Evolutionary conservation across 2,113 vertebrate species (phyloP).

Genomic region (Heteronetta atricapilla): DNA sequence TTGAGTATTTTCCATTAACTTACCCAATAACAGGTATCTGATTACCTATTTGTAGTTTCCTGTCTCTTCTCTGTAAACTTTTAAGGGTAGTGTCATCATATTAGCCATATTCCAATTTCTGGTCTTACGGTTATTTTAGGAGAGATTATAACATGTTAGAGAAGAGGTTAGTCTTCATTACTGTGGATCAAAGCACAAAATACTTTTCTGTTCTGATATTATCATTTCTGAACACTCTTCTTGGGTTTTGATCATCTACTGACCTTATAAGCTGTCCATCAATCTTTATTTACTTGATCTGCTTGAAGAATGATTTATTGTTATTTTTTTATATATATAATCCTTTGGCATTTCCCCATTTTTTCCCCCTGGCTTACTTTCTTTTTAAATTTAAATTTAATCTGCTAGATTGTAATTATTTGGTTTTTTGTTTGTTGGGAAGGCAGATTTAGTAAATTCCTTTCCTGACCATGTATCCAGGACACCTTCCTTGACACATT

Average conservation of each 20-base stretch:
- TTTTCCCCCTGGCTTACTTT: neutral
- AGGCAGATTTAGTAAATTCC: neutral
- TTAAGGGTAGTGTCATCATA: too few species aligned
- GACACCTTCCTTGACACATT: neutral
- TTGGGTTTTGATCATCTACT: neutral
- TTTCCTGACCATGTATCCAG: neutral
- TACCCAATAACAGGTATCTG: neutral
- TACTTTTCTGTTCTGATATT: neutral
- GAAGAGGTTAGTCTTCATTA: neutral
- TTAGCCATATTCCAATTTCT: neutral
- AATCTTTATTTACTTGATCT: neutral
- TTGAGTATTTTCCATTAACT: neutral
- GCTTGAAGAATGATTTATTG: neutral
- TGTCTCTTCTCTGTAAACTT: neutral
- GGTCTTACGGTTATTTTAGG: neutral
- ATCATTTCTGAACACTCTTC: neutral
- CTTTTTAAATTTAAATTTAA: constrained; percentile 6
- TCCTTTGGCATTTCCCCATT: neutral
- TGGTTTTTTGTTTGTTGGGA: too few species aligned
- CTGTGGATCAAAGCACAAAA: neutral
- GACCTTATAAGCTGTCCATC: neutral
- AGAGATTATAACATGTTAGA: neutral
- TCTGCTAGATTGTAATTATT: neutral
- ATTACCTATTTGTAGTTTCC: neutral
- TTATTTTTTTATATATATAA: neutral